Base-by-base conservation (phyloP, 2,113 vertebrate genomes). In the Donacobius atricapilla region DNA sequence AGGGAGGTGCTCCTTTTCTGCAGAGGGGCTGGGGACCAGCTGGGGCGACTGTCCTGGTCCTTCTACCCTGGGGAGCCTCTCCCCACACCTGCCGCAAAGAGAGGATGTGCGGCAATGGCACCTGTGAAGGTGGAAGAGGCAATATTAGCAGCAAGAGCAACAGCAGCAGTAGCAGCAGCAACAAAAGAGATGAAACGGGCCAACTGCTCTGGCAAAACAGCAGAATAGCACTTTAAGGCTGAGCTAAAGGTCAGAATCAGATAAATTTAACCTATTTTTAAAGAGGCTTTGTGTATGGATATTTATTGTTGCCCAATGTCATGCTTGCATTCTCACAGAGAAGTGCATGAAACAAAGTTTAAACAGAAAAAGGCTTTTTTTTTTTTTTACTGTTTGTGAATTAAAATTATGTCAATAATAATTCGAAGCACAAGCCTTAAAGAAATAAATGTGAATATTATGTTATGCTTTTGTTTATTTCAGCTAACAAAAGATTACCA, bases 391-490 rank as follows among this genome's bases (percentile, higher is more conserved):
- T 70, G 33, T 45, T 66, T 63, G 33, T 63, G n/a, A 90, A 69
- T 96, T 87, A 58, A 89, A 80, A 96, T 73, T 51, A 28, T 56
- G 27, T 31, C 31, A 84, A 72, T 78, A 94, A 92, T 64, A 72
- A 90, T 84, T 90, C 15, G 1, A 87, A 89, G 45, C 45, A 60
- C 69, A 87, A 48, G 40, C 84, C 72, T 71, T 92, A 87, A 80
- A 93, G 83, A 93, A 95, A 92, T 84, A 94, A 90, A 93, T 57
- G 89, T 66, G 53, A 82, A 78, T 94, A 70, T 83, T 93, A 90
- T 68, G 40, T 82, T 93, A 87, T 95, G 93, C 90, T 93, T 96
- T 90, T 94, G 94, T 96, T 96, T 94, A 95, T 95, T 97, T 94
- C 87, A 21, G 84, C 65, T 96, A 96, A 96, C 96, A 96, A 95